Base-by-base conservation (phyloP, 2,797 vertebrate species). In the Podarcis lilfordi region DNA sequence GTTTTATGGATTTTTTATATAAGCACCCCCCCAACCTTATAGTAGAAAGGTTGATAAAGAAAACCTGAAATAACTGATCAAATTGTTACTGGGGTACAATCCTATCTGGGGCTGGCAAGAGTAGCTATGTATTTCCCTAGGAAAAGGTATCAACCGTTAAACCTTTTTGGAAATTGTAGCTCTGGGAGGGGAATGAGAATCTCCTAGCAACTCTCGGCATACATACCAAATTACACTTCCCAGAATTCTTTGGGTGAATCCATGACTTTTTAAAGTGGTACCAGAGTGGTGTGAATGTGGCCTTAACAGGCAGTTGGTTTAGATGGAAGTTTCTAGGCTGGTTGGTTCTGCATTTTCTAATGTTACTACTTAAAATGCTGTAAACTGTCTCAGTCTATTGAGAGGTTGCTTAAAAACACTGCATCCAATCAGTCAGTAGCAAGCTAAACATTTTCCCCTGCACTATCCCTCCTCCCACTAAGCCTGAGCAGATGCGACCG, bases 371-470 rank as follows among this genome's bases (percentile, higher is more conserved):
- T n/a, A 43, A 40, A 78, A 79, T 59, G 21, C 35, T 59, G 21
- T 45, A 79, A 84, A 37, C 61, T 59, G 23, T 27, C 35, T 78
- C 37, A 9, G 43, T 35, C 4, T 78, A 88, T 37, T 3, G 10
- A 76, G 25, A 40, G 37, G n/a, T 5, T 78, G 74, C 84, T 88
- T 88, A 37, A 83, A 88, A 83, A 23, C 9, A 84, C n/a, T 45
- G 5, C 6, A 8, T 82, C 19, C 61, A 64, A 23, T 64, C 61
- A 64, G 61, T 64, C 80, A 68, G 76, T 77, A 55, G 40, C 27
- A 13, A 77, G 68, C 21, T 83, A 83, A 78, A 11, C 55, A 84
- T n/a, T 66, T 92, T 86, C 85, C 2, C 0, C 8, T 68, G 37
- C 59, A 25, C 82, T 15, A 72, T 84, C 0, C 77, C 83, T 84